Base-by-base conservation (phyloP, 2,113 vertebrate genomes). In the Burhinus bistriatus region DNA sequence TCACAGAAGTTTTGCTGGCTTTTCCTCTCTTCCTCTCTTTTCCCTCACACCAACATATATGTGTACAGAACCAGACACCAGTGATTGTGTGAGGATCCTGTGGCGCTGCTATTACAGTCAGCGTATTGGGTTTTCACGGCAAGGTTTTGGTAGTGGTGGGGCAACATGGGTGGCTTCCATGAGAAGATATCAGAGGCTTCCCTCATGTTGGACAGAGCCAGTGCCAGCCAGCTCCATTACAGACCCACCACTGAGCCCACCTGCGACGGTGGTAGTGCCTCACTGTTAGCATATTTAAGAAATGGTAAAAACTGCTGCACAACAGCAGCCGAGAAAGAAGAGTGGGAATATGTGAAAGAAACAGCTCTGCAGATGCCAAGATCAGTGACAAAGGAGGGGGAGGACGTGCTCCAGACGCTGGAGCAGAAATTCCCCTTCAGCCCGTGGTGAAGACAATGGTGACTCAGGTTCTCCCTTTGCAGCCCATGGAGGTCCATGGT, bases 141-240 rank as follows among this genome's bases (percentile, higher is more conserved):
- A 84, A 72, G 27, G 52, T 59, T 80, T 51, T 78, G 26, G 42
- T 6, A 71, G 17, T 15, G 40, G 23, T 26, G 40, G 9, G 47
- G 11, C 38, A 54, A 25, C 55, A 62, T 29, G 3, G 11, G 5
- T 59, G 21, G 27, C 15, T 58, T 81, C 42, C 58, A 12, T 66
- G 32, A 55, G 30, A 70, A 49, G 57, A 57, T 17, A 20, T 3
- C 8, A 21, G 40, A 34, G 68, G 12, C 12, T 83, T 32, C 15
- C 25, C 16, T 6, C 9, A 5, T 27, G 15, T 34, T 2, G 1
- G 2, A 32, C 11, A 49, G 20, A 42, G 25, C 10, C 64, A 42
- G 1, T 42, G 9, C 25, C 49, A 77, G 30, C 2, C 0, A 3
- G 12, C 55, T 40, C 15, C 13, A 55, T 25, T 40, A 42, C 0